Evolutionary conservation across 2,797 vertebrate species (phyloP), one percentile per base, ranked within the genome.

Genomic region (Triplophysa bombifrons): DNA sequence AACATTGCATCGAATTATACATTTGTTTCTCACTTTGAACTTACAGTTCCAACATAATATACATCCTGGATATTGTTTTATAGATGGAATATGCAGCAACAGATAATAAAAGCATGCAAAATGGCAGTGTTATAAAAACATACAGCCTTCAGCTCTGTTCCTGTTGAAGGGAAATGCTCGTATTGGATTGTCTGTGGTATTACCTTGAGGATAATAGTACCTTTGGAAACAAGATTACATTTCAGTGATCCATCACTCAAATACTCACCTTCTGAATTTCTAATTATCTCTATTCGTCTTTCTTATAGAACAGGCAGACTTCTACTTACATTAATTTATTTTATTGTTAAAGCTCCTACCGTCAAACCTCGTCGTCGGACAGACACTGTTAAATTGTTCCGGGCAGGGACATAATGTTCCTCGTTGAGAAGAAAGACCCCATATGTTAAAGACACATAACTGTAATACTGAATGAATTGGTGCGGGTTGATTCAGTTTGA

Each of bases 211-310:
- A 74, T 58, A 44, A 58, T 11, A 27, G 20, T 20, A 27, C 58
- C 60, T 55, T 67, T 72, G 30, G 67, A 72, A 83, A 80, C 66
- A 84, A 77, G 87, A 92, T 91, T 90, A 91, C 61, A 88, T 87
- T 86, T 71, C 84, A 85, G 75, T 89, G 89, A 90, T 91, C 84
- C 86, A 90, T 92, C 90, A 91, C 80, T 88, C 78, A 88, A 90
- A 90, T 90, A 87, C 87, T 88, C 88, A 88, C 85, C 85, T 30
- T 61, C 27, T 1, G 14, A 30, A 61, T 1, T 30, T 84, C 85
- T 87, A 41, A 85, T 60, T 77, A 85, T 81, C 86, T 48, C 22
- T 64, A 22, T 30, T 58, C 25, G 12, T 64, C 46, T 51, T 13
- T 12, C 58, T 58, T 19, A 1, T 25, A 66, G 44, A 27, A 70